Conservation (phyloP, 1,140 invertebrate genomes). For the Danaus melanippus region DNA sequence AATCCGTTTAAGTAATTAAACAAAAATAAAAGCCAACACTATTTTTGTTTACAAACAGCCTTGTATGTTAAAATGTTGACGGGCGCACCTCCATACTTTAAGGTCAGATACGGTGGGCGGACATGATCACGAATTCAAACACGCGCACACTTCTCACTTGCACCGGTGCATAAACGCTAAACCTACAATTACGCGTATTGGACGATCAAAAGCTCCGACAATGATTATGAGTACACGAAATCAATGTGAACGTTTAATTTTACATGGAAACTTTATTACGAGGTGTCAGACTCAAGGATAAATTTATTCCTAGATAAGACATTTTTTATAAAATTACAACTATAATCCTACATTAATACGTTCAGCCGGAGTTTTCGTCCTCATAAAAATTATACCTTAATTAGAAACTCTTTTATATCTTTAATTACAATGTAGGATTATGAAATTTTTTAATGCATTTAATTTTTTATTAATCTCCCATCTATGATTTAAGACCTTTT, state of each 20-base stretch:
- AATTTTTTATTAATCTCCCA: too few relatives aligned
- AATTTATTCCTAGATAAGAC: too few relatives aligned
- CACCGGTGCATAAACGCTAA: slow-evolving; percentile 35
- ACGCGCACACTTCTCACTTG: slow-evolving; percentile 37
- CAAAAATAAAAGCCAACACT: slow-evolving; percentile 8
- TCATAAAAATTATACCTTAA: too few relatives aligned
- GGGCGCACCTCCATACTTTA: slow-evolving; percentile 27
- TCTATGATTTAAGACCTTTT: too few relatives aligned
- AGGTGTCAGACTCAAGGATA: slow-evolving; percentile 24
- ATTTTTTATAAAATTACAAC: too few relatives aligned
- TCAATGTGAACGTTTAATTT: slow-evolving; percentile 54
- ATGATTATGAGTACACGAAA: slow-evolving; percentile 53
- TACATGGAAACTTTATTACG: slow-evolving; percentile 29
- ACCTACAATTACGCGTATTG: slow-evolving; percentile 70
- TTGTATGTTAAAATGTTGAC: slow-evolving; percentile 19
- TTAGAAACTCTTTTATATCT: too few relatives aligned
- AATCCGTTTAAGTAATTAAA: slow-evolving; percentile 4
- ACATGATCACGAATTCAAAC: slow-evolving; percentile 22
- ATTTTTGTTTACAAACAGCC: slow-evolving; percentile 15
- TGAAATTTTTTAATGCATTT: too few relatives aligned
- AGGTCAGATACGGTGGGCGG: slow-evolving; percentile 29
- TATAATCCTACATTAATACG: too few relatives aligned
- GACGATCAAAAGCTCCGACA: slow-evolving; percentile 58
- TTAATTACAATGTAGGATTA: too few relatives aligned
- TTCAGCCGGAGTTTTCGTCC: too few relatives aligned